These are phyloP conservation scores for Cheilinus undulatus DNA, from an alignment of 2,113 vertebrate species.

Conservation along the genomic window DNA sequence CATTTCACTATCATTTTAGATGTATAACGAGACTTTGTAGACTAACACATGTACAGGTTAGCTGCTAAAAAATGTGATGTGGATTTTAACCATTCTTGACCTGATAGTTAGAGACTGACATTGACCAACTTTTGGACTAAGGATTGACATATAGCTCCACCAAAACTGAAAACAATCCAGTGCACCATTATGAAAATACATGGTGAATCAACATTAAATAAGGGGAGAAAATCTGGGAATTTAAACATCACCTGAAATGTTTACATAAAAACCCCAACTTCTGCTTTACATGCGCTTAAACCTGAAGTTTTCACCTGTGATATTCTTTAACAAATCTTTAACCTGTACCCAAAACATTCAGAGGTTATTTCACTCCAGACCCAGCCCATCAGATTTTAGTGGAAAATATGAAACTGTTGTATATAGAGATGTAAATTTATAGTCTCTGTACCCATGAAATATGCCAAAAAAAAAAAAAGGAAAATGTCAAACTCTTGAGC, in stretches of 20 bases:
- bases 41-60: background rate
- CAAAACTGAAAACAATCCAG: constrained; percentile 6
- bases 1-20: background rate
- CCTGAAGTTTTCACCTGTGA: background rate
- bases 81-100: background rate
- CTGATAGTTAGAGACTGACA: background rate
- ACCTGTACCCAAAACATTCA: constrained; percentile 3
- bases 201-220: background rate
- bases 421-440: no score
- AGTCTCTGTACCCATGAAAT: no score
- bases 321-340: background rate
- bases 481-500: constrained; percentile 51
- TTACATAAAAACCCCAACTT: constrained; percentile 1
- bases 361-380: constrained; percentile 26
- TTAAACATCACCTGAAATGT: background rate
- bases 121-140: background rate
- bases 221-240: background rate
- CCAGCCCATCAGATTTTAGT: constrained; percentile 29
- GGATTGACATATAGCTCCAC: constrained; percentile 2
- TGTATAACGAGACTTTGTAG: background rate
- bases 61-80: background rate
- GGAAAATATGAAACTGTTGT: no score
- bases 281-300: constrained; percentile 1
- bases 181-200: background rate
- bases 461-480: no score